Base-by-base conservation (phyloP, 2,113 vertebrate genomes). In the Gadus macrocephalus region DNA sequence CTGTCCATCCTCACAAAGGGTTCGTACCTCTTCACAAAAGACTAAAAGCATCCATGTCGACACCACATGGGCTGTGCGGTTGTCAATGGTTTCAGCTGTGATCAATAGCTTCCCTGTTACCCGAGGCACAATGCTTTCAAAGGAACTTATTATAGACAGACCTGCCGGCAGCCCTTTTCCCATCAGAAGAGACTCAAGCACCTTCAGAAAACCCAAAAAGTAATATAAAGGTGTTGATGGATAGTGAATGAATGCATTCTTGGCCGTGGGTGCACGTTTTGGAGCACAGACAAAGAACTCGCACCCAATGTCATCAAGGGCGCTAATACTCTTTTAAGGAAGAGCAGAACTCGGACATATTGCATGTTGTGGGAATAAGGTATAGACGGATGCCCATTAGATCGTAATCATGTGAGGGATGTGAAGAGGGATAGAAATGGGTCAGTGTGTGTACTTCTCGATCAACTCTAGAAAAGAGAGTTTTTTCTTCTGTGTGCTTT, bases 1-100 rank as follows among this genome's bases (percentile, higher is more conserved):
- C 95, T 2, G 93, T 98, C 19, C 95, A 99, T 83, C 97, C 97
- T 80, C 94, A 95, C 64, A 95, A 97, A 72, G 93, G 93, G 93
- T 94, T 86, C 14, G 83, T 80, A 63, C 28, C 16, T 25, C 11
- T 27, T 5, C 62, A n/a, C 28, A 2, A 15, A 20, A 16, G 25
- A 14, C 14, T 61, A 4, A 62, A 27, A 28, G 61, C 4, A 17
- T 58, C 12, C 49, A 14, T 53, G 49, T 55, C 49, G 15, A 27
- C 20, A 27, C 53, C 64, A 53, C 64, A 66, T 22, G 42, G 35
- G 7, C 16, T 3, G 22, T n/a, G 16, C 15, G 38, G 28, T 64
- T 17, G 4, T 28, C 25, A 28, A 17, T n/a, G 27, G 27, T 38
- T 64, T 16, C 19, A 14, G 17, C 25, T 68, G 66, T 35, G 53